Base-by-base conservation (phyloP, 2,888 invertebrate species). In the Meiosimyza decipiens region DNA sequence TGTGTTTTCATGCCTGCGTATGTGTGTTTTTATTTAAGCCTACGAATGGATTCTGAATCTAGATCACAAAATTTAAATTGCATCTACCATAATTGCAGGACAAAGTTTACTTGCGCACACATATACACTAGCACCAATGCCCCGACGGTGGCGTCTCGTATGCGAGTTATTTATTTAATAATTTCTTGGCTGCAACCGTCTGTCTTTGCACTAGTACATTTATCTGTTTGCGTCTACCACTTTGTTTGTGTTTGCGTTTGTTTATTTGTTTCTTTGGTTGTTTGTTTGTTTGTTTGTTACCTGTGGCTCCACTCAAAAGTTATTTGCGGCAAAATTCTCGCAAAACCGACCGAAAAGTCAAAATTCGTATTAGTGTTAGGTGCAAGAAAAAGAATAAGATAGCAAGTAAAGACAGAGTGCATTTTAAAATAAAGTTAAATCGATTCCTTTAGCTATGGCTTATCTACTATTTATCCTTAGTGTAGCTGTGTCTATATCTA, bases 61-160 rank as follows among this genome's bases (percentile, higher is more conserved):
- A 67, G 67, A 67, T 67, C 47, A 67, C 67, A 57, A 57, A 57
- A 67, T 67, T 67, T 67, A 67, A 67, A 67, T 67, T 67, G 57
- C 18, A 47, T 40, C 40, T 40, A 40, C 40, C 57, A 47, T 67
- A 55, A 55, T 67, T 67, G 55, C 33, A 67, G 57, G 49, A 67
- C 57, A 55, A 67, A 57, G 57, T 67, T 67, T 47, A 55, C 55
- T 40, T 40, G 1, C 40, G 9, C 40, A 28, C 28, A 28, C 28
- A 28, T 28, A 28, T 28, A 28, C 40, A 40, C 40, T 1, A 40
- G 9, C 40, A 40, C 40, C 9, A 6, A 9, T 40, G 2, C 40
- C 1, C 40, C 22, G 22, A 40, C 40, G 7, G 3, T 7, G 1
- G 7, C 40, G 40, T 40, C 40, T 40, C 40, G 40, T 9, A 40